phyloP scores from a whole-genome alignment of 2,888 invertebrate species.

The Dolichopus griseipennis region DNA sequence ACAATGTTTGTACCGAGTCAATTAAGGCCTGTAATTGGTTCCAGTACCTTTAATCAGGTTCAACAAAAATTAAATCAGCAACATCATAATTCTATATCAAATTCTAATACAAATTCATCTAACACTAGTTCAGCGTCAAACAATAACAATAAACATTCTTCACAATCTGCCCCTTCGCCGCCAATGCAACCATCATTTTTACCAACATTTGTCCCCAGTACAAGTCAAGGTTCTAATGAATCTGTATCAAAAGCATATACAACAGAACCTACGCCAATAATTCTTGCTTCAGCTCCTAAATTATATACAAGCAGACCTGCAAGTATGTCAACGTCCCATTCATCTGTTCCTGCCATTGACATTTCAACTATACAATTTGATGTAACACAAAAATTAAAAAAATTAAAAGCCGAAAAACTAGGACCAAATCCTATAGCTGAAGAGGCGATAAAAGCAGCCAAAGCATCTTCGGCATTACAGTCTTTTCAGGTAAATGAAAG shows the following conservation, averaged over 20 bases:
- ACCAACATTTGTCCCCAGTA: constrained; percentile 39
- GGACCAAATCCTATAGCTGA: constrained; percentile 55
- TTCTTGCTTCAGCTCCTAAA: constrained; percentile 62
- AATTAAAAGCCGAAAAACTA: constrained; percentile 56
- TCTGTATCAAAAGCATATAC: constrained; percentile 44
- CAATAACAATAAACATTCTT: background rate
- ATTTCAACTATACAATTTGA: constrained; percentile 49
- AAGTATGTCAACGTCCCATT: constrained; percentile 37
- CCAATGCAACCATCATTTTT: constrained; percentile 41
- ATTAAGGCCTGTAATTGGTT: constrained; percentile 59
- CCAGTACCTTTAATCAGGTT: constrained; percentile 61
- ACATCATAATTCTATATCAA: constrained; percentile 9
- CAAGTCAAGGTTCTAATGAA: constrained; percentile 32
- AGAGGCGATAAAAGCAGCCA: constrained; percentile 55
- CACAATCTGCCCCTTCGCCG: constrained; percentile 31
- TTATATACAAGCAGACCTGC: constrained; percentile 52
- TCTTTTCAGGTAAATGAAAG: constrained; percentile 50
- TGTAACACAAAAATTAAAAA: constrained; percentile 52
- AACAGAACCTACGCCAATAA: constrained; percentile 49
- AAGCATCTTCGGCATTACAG: constrained; percentile 50
- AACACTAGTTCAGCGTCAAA: constrained; percentile 21
- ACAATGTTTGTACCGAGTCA: constrained; percentile 45
- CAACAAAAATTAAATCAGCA: constrained; percentile 58
- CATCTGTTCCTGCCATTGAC: constrained; percentile 41
- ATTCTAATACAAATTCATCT: background rate